Evolutionary conservation across 2,113 vertebrate species (phyloP).

Genomic region (Lycocorax pyrrhopterus): DNA sequence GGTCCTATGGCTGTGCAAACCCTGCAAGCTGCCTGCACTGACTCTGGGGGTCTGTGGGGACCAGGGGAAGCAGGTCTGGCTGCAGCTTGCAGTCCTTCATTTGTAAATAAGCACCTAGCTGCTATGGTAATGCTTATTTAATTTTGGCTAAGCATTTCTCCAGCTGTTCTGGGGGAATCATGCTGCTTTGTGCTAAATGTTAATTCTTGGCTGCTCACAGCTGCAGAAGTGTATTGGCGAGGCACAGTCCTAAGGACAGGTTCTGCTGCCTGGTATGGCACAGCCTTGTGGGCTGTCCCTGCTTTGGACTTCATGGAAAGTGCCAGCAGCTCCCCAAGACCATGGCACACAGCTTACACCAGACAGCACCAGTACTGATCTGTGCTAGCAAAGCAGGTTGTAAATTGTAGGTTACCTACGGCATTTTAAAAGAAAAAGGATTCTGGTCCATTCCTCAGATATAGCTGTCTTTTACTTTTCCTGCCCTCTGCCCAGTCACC

Average conservation of each 20-base stretch:
- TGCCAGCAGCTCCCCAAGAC: background rate
- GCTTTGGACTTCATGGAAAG: background rate
- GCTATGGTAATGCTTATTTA: conserved; percentile 54
- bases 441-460: background rate
- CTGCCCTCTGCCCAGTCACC: background rate
- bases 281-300: accelerated
- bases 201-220: conserved; percentile 2
- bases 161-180: conserved; percentile 15
- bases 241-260: background rate
- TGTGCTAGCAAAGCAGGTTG: background rate
- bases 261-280: background rate
- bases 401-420: background rate
- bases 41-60: background rate
- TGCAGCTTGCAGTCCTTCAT: background rate
- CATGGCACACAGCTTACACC: background rate
- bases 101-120: conserved; percentile 49
- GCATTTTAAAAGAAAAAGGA: background rate
- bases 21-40: background rate
- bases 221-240: background rate
- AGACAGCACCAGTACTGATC: background rate
- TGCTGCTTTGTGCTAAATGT: background rate
- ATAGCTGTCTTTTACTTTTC: background rate
- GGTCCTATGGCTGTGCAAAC: background rate
- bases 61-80: background rate
- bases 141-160: conserved; percentile 29